phyloP scores from a whole-genome alignment of 2,888 invertebrate genomes.

The Gnatocerus cornutus region DNA sequence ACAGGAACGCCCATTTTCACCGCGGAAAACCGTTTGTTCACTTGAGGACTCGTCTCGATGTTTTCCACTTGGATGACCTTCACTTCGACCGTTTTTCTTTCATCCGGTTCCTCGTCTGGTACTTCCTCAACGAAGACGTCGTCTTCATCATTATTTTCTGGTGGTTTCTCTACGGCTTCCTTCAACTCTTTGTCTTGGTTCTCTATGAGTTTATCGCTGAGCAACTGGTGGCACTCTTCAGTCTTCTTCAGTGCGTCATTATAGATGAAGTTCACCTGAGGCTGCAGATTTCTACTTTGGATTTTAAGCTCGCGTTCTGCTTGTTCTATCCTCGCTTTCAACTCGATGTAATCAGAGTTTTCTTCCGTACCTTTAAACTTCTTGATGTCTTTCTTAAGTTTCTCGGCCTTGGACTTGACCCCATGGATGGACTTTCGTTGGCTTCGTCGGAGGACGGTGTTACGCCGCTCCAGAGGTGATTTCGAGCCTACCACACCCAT shows the following conservation, averaged over 20 bases:
- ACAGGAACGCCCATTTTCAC: slow-evolving; percentile 60
- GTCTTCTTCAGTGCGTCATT: slow-evolving; percentile 53
- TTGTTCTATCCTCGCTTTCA: slow-evolving; percentile 53
- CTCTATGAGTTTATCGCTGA: slow-evolving; percentile 54
- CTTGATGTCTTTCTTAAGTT: slow-evolving; percentile 55
- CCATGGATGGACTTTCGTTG: slow-evolving; percentile 57
- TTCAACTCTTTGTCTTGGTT: slow-evolving; percentile 52
- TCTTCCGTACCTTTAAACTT: slow-evolving; percentile 57
- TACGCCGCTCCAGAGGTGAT: slow-evolving; percentile 59
- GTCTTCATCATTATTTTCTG: slow-evolving; percentile 40
- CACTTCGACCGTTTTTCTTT: slow-evolving; percentile 56
- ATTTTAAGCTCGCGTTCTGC: slow-evolving; percentile 51
- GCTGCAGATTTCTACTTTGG: slow-evolving; percentile 56
- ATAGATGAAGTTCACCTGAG: slow-evolving; percentile 55
- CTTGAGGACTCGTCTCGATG: slow-evolving; percentile 27
- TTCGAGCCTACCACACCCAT: slow-evolving; percentile 58
- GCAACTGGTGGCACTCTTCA: slow-evolving; percentile 53
- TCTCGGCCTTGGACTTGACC: slow-evolving; percentile 55
- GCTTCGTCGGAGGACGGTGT: slow-evolving; percentile 57
- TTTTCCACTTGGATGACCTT: slow-evolving; percentile 55
- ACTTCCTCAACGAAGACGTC: slow-evolving; percentile 20
- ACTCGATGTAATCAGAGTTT: slow-evolving; percentile 50
- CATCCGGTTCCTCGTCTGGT: slow-evolving; percentile 29
- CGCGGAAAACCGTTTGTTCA: slow-evolving; percentile 56
- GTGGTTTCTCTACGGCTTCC: slow-evolving; percentile 40